A percentile compares a stretch with the other conserved stretches of the same genome.
phyloP scores from a whole-genome alignment of 2,113 vertebrate genomes.

The Xiphophorus couchianus region DNA sequence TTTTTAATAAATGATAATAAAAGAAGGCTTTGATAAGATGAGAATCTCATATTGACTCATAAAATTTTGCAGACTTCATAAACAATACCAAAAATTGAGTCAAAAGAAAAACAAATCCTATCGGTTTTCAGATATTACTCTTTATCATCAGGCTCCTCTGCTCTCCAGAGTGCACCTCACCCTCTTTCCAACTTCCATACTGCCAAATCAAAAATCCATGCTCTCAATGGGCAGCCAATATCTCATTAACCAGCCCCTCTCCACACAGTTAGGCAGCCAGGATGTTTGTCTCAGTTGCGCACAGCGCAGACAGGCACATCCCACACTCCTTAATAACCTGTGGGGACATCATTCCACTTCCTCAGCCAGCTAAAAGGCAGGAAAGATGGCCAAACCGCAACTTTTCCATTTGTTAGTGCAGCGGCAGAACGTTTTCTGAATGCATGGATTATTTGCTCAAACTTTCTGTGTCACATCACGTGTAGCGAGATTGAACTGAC shows the following conservation, averaged over 20 bases:
- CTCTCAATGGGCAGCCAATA: constrained; percentile 83
- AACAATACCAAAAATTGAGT: constrained; percentile 3
- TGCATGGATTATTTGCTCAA: constrained; percentile 9
- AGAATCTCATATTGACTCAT: too few species aligned
- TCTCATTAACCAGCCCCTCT: constrained; percentile 80
- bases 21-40: not conserved
- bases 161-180: constrained; percentile 40
- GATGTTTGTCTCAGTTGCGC: constrained; percentile 59
- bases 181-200: constrained; percentile 55
- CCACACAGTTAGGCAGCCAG: constrained; percentile 63
- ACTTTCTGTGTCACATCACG: constrained; percentile 9
- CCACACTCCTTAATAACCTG: constrained; percentile 75
- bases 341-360: constrained; percentile 70
- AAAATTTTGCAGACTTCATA: not conserved
- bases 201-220: constrained; percentile 84
- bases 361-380: constrained; percentile 45
- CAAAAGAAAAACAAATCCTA: constrained; percentile 4
- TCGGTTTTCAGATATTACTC: constrained; percentile 6
- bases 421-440: constrained; percentile 30
- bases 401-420: constrained; percentile 14
- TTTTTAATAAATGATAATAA: not conserved
- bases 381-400: constrained; percentile 24
- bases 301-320: constrained; percentile 64
- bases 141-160: constrained; percentile 16
- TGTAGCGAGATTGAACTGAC: not conserved